Evolutionary conservation across 2,888 invertebrate species (phyloP).

Genomic region (Microctonus hyperodae): DNA sequence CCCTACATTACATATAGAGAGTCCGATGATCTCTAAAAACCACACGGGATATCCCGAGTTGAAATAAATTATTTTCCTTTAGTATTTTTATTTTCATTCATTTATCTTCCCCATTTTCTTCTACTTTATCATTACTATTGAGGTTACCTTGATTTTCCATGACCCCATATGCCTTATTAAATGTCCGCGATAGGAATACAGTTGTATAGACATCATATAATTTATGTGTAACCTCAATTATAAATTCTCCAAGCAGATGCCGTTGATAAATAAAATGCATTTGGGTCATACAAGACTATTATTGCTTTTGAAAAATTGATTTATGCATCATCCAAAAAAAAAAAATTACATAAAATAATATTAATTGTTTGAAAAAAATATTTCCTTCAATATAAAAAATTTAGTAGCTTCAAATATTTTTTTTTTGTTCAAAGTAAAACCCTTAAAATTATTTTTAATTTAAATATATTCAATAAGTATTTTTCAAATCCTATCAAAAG

Average conservation of each 20-base stretch:
- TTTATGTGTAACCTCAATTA: slow-evolving; percentile 21
- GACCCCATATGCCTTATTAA: neutral
- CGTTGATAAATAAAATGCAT: slow-evolving; percentile 23
- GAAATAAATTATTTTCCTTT: slow-evolving; percentile 6
- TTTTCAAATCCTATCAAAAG: no score
- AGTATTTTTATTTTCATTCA: neutral
- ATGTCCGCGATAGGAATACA: neutral
- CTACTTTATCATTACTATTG: neutral
- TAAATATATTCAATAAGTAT: no score
- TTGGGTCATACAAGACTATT: slow-evolving; percentile 8
- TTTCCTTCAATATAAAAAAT: no score
- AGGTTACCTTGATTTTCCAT: slow-evolving; percentile 25
- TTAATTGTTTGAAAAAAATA: no score
- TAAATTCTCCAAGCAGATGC: slow-evolving; percentile 26
- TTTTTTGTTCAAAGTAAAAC: no score
- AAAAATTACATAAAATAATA: no score
- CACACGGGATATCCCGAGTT: slow-evolving; percentile 21
- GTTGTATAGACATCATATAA: slow-evolving; percentile 1
- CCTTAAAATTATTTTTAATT: no score
- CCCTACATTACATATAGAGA: slow-evolving; percentile 10
- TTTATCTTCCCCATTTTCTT: neutral
- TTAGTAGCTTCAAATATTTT: no score
- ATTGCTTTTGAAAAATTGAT: neutral
- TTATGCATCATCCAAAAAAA: no score
- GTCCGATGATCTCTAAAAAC: slow-evolving; percentile 28